Evolutionary conservation across 1,140 invertebrate genomes (phyloP), one percentile per base, ranked within the genome.

Genomic region (Berghia stephanieae): DNA sequence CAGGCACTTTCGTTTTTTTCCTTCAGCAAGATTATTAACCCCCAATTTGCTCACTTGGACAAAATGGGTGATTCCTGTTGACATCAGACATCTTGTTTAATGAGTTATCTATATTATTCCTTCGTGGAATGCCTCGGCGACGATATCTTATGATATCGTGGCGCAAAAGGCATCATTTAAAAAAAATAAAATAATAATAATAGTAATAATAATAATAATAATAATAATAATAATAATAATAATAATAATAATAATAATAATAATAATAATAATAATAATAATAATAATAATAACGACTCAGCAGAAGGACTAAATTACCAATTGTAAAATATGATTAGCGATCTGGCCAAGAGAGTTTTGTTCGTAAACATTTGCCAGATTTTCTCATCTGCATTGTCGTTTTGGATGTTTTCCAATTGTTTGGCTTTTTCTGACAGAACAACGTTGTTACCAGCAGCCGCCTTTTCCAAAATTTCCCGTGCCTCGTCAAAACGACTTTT

Each of bases 401-500:
- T 31, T 16, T 78, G 42, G 18, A 81, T 2, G 2, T 49, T 42
- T 36, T 71, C n/a, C 44, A 69, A 43, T 42, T n/a, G 66, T 18
- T 78, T 24, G 1, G 68, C 24, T 16, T 84, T 44, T n/a, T 76
- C 42, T 0, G 49, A 36, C 6, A 67, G 55, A 44, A 4, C 63
- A 6, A 69, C 78, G 24, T 80, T 79, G 66, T 86, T 86, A 8
- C 73, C 72, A 74, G 76, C 77, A 0, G 82, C 84, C 46, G 78
- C 75, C 24, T 75, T 49, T 34, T 76, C 66, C n/a, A 86, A 66
- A 18, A 86, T 82, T 31, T 57, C 70, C 36, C 78, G 69, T 5
- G 85, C 85, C 72, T 86, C 84, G 21, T 85, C 79, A 42, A 80
- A 71, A 44, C 80, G 72, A 6, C 82, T 75, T 36, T 77, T 73